phyloP scores from a whole-genome alignment of 1,140 invertebrate species.

The Philaenus spumarius region DNA sequence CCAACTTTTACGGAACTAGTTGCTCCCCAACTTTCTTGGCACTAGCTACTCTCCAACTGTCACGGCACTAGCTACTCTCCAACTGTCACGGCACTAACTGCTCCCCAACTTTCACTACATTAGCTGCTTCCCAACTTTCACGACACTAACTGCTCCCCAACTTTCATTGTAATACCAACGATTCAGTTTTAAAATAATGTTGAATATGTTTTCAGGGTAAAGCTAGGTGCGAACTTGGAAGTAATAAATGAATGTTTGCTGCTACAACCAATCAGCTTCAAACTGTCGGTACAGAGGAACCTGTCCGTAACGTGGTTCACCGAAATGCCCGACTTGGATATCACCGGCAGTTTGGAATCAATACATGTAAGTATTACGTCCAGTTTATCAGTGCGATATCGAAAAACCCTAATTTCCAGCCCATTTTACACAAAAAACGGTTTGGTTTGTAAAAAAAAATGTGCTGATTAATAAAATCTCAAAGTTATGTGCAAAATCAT shows the following conservation, averaged over 20 bases:
- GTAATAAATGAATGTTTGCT: constrained; percentile 51
- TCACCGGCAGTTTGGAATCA: constrained; percentile 68
- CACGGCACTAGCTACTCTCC: no score
- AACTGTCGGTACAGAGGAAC: constrained; percentile 70
- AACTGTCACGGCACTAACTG: no score
- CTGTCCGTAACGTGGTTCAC: constrained; percentile 78
- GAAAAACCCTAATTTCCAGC: neutral
- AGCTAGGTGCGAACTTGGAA: constrained; percentile 37
- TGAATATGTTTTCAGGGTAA: constrained; percentile 34
- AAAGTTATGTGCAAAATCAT: neutral
- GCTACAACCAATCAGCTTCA: constrained; percentile 77
- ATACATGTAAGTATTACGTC: constrained; percentile 54
- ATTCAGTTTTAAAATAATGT: no score
- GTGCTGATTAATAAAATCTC: neutral
- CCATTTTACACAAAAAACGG: neutral
- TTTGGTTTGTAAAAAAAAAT: no score
- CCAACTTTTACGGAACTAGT: no score
- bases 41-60: no score
- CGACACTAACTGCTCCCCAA: no score
- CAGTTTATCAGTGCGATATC: constrained; percentile 3
- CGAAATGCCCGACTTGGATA: constrained; percentile 71
- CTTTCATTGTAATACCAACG: no score
- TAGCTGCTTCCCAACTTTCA: no score
- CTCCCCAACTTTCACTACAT: no score
- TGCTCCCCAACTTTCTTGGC: no score